Percentiles rank a stretch among this genome's conserved stretches.
phyloP scores from a whole-genome alignment of 2,113 vertebrate genomes.

The Hypanus sabinus region DNA sequence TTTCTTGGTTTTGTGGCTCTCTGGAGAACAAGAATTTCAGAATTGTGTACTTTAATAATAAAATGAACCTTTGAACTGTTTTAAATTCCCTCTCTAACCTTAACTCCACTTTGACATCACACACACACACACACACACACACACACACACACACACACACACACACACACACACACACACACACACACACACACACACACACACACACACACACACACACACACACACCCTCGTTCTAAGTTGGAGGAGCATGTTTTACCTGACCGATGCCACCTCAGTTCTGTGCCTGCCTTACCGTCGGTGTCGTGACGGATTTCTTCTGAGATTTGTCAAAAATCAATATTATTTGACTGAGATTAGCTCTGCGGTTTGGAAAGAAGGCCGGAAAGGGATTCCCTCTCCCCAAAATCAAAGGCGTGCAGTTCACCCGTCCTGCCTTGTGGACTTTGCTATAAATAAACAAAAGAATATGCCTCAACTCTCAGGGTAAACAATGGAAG shows the following conservation, averaged over 20 bases:
- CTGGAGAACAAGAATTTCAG: too few species aligned
- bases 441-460: constrained; percentile 24
- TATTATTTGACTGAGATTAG: constrained; percentile 1
- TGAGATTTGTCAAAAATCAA: not conserved
- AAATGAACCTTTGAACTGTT: not conserved
- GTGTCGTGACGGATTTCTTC: too few species aligned
- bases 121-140: not conserved
- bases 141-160: too few species aligned
- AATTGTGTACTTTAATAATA: too few species aligned
- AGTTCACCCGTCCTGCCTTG: not conserved
- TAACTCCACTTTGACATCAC: not conserved
- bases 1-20: too few species aligned
- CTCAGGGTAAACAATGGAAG: not conserved
- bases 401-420: not conserved
- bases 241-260: not conserved
- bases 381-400: not conserved
- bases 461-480: constrained; percentile 2
- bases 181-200: not conserved
- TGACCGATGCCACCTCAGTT: not conserved
- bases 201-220: too few species aligned
- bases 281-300: not conserved
- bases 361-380: not conserved
- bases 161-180: not conserved
- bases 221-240: not conserved
- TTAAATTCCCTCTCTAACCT: constrained; percentile 10